Base-by-base conservation (phyloP, 2,888 invertebrate species). In the Poecilobothrus nobilitatus region DNA sequence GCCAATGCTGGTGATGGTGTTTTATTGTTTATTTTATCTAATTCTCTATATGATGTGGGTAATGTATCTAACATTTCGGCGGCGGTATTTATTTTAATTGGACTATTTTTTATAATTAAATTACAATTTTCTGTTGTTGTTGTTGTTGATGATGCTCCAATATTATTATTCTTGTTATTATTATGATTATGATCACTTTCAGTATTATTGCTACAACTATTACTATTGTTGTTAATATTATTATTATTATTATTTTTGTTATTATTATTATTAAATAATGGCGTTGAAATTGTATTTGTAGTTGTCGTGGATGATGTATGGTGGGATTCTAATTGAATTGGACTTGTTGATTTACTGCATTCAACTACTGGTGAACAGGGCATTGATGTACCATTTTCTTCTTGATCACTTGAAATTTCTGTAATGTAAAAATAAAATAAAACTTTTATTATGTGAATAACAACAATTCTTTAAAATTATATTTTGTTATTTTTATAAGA, bases 321-420 rank as follows among this genome's bases (percentile, higher is more conserved):
- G 18, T 53, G 53, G 18, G 53, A 53, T 53, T 53, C 53, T 53
- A 53, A 53, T 53, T 53, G 70, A 10, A 71, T 66, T 66, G 71
- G 72, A 65, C 71, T 72, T 20, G 64, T 33, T 64, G 70, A 68
- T 64, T 68, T 37, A 63, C 69, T 71, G 65, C 72, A 72, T 67
- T 71, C 71, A 20, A 68, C 68, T 34, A 70, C 62, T 68, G 81
- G 80, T 68, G 81, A 80, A 75, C 81, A 80, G 71, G 71, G 68
- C 20, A 70, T 61, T 63, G 72, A 70, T 66, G 78, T 76, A 71
- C 79, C 81, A 77, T 79, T 79, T 70, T 81, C 81, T 74, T 81
- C 81, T 73, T 79, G 81, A 73, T 81, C 81, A 74, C 78, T 80
- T 65, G 75, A 72, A 69, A 76, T 74, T 73, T 81, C 81, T 81